A percentile compares a stretch with the other conserved stretches of the same genome.
phyloP scores from a whole-genome alignment of 2,888 invertebrate species.

The Tribolium freemani region DNA sequence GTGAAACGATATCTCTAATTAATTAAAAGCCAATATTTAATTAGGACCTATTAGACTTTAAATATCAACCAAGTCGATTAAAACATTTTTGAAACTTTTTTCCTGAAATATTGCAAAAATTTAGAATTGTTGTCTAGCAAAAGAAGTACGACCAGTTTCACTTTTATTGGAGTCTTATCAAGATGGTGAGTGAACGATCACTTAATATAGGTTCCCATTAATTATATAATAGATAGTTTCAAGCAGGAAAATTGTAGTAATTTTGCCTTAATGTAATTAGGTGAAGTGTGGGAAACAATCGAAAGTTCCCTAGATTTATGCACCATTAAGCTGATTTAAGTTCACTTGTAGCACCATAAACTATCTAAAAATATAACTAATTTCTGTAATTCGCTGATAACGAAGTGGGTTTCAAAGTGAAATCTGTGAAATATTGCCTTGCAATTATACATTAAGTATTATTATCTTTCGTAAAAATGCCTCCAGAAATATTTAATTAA shows the following conservation, averaged over 20 bases:
- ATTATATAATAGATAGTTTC: not conserved
- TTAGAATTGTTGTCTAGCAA: not conserved
- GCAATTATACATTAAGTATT: too few species aligned
- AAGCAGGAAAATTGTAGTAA: not conserved
- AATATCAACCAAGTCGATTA: too few species aligned
- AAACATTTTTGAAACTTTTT: not conserved
- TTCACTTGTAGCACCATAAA: not conserved
- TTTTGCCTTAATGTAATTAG: not conserved
- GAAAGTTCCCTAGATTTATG: not conserved
- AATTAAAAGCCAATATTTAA: slow-evolving; percentile 3
- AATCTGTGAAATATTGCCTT: too few species aligned
- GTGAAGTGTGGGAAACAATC: not conserved
- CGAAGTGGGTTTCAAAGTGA: too few species aligned
- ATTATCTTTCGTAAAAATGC: too few species aligned
- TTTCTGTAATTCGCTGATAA: too few species aligned
- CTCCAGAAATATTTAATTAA: too few species aligned
- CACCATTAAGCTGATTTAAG: not conserved
- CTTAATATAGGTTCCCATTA: not conserved
- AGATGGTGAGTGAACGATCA: not conserved
- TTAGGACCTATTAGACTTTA: not conserved
- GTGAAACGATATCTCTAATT: not conserved
- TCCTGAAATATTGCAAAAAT: not conserved
- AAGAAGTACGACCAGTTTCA: not conserved
- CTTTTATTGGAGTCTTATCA: not conserved
- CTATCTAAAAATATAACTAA: too few species aligned